A percentile compares a stretch with the other conserved stretches of the same genome.
Conservation (phyloP, 2,888 invertebrate genomes). For the Dasypogon diadema region DNA sequence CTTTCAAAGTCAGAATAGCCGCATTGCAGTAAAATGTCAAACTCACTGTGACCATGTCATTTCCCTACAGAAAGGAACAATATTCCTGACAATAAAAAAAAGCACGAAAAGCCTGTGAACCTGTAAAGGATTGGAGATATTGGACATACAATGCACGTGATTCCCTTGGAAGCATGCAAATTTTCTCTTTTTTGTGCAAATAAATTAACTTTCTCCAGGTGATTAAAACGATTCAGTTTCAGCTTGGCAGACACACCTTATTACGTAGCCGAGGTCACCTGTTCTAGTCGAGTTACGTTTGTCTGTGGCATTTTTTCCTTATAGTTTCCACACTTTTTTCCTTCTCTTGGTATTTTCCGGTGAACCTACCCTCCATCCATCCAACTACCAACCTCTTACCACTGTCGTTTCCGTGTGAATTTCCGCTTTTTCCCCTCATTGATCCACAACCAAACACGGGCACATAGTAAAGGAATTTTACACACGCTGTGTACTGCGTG, state of each 20-base stretch:
- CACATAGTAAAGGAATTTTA: neutral
- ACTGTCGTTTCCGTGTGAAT: slow-evolving; percentile 39
- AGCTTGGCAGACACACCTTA: neutral
- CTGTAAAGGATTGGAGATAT: neutral
- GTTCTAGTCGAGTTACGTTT: neutral
- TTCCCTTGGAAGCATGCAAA: slow-evolving; percentile 1
- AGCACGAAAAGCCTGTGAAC: neutral
- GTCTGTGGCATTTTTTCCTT: neutral
- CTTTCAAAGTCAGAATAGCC: neutral
- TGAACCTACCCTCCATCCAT: neutral
- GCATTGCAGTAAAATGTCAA: neutral
- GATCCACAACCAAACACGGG: slow-evolving; percentile 16
- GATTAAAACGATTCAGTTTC: neutral
- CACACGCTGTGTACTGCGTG: neutral
- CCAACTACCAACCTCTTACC: neutral
- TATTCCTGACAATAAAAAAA: neutral
- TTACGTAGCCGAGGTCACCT: neutral
- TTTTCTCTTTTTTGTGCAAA: neutral
- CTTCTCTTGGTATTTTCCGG: neutral
- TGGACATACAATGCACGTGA: neutral
- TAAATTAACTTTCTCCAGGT: slow-evolving; percentile 3
- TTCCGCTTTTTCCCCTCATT: slow-evolving; percentile 35
- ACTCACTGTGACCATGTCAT: neutral
- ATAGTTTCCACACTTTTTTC: neutral
- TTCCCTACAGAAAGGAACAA: neutral